Percentiles rank a stretch among this genome's conserved stretches.
These are phyloP conservation scores for silkworm (Bombyx mori) DNA, from an alignment of 1,140 invertebrate species.

Conservation along the genomic window ASM3026992v2 NC_085124.1:8321001-8321500, in stretches of 20 bases:
- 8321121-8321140: conserved; percentile 58
- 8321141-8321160: conserved; percentile 45
- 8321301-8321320: too few species aligned
- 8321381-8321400: too few species aligned
- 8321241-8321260: neutral
- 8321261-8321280: too few species aligned
- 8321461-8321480: too few species aligned
- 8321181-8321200: conserved; percentile 59
- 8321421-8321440: too few species aligned
- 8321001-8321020: neutral
- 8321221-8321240: conserved; percentile 17
- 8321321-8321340: too few species aligned
- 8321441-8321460: too few species aligned
- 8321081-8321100: conserved; percentile 35
- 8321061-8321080: conserved; percentile 21
- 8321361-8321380: too few species aligned
- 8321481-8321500: too few species aligned
- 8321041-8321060: conserved; percentile 13
- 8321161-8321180: conserved; percentile 49
- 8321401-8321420: too few species aligned
- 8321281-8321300: too few species aligned
- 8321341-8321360: too few species aligned
- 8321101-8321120: conserved; percentile 30
- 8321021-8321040: conserved; percentile 12
- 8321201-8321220: conserved; percentile 60